A percentile compares a stretch with the other conserved stretches of the same genome.
Evolutionary conservation across 1,140 invertebrate genomes (phyloP).

Genomic region (Procambarus clarkii): DNA sequence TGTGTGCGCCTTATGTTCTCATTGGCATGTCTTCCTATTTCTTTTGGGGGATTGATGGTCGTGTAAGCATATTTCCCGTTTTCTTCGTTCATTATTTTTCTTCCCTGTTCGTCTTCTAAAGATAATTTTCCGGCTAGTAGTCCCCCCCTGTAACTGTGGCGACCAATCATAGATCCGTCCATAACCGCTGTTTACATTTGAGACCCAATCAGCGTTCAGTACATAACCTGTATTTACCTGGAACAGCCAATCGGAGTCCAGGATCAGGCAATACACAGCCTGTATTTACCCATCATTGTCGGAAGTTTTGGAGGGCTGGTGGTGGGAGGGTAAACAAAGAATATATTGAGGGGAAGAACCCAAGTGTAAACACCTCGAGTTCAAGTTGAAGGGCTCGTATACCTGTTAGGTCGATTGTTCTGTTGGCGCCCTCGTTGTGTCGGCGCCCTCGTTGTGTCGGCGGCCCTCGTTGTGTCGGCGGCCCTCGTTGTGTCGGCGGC

Average conservation of each 20-base stretch:
- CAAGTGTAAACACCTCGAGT: slow-evolving; percentile 26
- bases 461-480: too few relatives aligned
- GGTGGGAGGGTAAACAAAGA: slow-evolving; percentile 39
- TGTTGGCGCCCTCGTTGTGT: too few relatives aligned
- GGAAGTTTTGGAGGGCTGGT: slow-evolving; percentile 16
- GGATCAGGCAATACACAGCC: slow-evolving; percentile 40
- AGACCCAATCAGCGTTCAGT: slow-evolving; percentile 59
- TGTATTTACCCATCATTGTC: slow-evolving; percentile 58
- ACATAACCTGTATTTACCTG: slow-evolving; percentile 59
- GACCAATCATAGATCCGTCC: slow-evolving; percentile 44
- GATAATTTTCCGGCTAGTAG: not conserved
- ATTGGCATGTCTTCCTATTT: too few relatives aligned
- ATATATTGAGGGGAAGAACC: not conserved
- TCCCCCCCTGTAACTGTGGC: not conserved
- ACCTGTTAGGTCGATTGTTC: not conserved
- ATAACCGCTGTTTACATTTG: slow-evolving; percentile 44
- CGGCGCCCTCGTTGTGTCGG: too few relatives aligned
- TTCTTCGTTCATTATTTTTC: too few relatives aligned
- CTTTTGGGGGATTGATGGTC: too few relatives aligned
- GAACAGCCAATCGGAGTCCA: slow-evolving; percentile 34
- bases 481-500: too few relatives aligned
- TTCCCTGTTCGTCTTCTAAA: too few relatives aligned
- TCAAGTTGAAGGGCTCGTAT: slow-evolving; percentile 39
- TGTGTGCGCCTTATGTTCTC: too few relatives aligned
- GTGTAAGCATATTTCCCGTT: too few relatives aligned